Evolutionary conservation across 2,113 vertebrate species (phyloP).

Genomic region (Gymnobelideus leadbeateri): DNA sequence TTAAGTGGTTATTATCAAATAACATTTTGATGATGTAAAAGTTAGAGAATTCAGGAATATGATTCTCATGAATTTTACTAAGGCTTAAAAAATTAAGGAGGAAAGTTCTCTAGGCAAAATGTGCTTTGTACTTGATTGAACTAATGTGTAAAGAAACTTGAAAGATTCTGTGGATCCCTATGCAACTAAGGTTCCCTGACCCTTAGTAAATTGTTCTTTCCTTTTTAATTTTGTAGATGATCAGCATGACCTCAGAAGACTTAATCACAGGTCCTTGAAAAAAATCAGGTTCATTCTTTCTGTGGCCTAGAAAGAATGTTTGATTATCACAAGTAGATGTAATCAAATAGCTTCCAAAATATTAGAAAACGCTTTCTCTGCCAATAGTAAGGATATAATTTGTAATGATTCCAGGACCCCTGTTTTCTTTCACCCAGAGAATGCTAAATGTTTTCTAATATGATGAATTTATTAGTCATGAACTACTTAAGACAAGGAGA

Average conservation of each 20-base stretch:
- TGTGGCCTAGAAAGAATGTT: background rate
- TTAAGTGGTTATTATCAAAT: background rate
- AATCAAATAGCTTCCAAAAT: background rate
- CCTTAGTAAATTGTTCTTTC: conserved; percentile 44
- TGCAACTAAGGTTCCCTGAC: conserved; percentile 2
- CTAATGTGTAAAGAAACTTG: conserved; percentile 26
- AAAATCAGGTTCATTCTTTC: background rate
- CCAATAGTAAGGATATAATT: background rate
- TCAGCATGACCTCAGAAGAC: background rate
- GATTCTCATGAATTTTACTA: conserved; percentile 28
- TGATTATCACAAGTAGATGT: background rate
- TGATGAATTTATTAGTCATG: background rate
- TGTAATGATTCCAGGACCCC: background rate
- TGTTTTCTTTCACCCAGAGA: background rate
- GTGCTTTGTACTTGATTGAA: conserved; percentile 51
- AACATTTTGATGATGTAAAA: conserved; percentile 42
- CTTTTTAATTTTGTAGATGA: conserved; percentile 9
- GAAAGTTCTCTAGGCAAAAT: conserved; percentile 56
- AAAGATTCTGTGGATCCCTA: conserved; percentile 23
- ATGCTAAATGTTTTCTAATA: background rate
- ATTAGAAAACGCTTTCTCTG: background rate
- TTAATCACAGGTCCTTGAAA: conserved; percentile 5
- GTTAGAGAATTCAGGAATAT: conserved; percentile 41
- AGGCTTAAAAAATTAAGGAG: conserved; percentile 50
- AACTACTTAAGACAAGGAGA: background rate